These are phyloP conservation scores for Melanocharis versteri DNA, from an alignment of 2,113 vertebrate species.

Conservation along the genomic window DNA sequence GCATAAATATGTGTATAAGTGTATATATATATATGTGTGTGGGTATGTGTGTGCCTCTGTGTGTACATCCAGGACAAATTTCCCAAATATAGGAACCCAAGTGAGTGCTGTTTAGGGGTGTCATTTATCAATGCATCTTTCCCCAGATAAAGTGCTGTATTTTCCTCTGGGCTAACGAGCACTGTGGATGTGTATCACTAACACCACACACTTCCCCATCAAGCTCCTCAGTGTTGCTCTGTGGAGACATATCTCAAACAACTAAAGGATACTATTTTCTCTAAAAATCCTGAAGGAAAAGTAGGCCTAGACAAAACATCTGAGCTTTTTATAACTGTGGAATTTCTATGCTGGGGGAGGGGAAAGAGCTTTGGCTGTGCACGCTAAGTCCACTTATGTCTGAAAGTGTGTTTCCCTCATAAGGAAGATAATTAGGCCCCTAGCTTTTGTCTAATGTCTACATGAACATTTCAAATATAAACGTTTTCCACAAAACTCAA, in stretches of 20 bases:
- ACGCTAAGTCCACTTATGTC: background rate
- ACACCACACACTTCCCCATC: background rate
- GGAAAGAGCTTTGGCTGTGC: background rate
- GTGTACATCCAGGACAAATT: background rate
- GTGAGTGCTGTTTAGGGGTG: background rate
- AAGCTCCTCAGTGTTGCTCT: background rate
- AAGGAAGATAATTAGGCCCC: background rate
- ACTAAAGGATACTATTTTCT: background rate
- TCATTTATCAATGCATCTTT: background rate
- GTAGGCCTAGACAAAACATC: conserved; percentile 43
- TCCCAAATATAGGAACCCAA: background rate
- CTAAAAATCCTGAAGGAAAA: conserved; percentile 35
- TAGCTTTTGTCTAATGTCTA: background rate
- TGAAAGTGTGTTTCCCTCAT: background rate
- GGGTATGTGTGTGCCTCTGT: background rate
- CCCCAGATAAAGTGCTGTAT: background rate
- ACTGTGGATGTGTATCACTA: background rate
- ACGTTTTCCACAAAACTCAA: background rate
- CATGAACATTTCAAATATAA: background rate
- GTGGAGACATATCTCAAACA: background rate
- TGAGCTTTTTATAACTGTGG: background rate
- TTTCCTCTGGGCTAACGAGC: background rate
- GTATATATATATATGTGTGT: too few species aligned
- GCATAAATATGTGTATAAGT: background rate
- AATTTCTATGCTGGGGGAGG: background rate